A percentile compares a stretch with the other conserved stretches of the same genome.
Evolutionary conservation across 2,113 vertebrate genomes (phyloP).

Genomic region (Pithys albifrons): DNA sequence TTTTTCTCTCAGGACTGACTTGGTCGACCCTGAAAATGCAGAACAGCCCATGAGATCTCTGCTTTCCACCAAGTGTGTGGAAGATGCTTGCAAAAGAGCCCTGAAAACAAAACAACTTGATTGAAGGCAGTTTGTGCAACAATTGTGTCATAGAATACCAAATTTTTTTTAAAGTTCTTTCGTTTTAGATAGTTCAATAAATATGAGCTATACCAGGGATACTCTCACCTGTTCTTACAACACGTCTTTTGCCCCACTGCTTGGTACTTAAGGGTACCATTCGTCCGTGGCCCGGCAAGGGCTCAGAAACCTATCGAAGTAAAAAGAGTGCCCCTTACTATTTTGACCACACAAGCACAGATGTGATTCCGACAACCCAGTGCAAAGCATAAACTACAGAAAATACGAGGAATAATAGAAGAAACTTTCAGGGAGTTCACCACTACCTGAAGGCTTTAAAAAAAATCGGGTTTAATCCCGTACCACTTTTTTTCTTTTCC

Average conservation of each 20-base stretch:
- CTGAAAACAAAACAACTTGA: not conserved
- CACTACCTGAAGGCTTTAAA: not conserved
- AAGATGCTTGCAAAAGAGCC: not conserved
- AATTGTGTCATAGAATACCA: not conserved
- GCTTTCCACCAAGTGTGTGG: not conserved
- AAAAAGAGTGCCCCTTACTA: not conserved
- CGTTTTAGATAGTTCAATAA: not conserved
- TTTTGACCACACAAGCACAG: not conserved
- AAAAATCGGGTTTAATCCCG: not conserved
- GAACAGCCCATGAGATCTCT: not conserved
- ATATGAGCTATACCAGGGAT: not conserved
- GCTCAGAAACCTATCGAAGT: not conserved
- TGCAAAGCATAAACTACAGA: not conserved
- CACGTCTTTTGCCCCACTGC: not conserved
- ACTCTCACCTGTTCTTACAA: not conserved
- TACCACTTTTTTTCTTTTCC: not conserved
- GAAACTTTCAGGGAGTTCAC: not conserved
- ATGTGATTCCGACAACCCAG: not conserved
- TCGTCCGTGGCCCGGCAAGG: not conserved
- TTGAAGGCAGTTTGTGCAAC: not conserved
- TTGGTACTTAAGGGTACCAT: not conserved
- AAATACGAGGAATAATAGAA: not conserved
- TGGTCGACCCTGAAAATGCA: not conserved
- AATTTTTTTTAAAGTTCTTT: not conserved
- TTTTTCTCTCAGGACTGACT: not conserved